phyloP scores from a whole-genome alignment of 2,888 invertebrate species.

The Lasioglossum calceatum region DNA sequence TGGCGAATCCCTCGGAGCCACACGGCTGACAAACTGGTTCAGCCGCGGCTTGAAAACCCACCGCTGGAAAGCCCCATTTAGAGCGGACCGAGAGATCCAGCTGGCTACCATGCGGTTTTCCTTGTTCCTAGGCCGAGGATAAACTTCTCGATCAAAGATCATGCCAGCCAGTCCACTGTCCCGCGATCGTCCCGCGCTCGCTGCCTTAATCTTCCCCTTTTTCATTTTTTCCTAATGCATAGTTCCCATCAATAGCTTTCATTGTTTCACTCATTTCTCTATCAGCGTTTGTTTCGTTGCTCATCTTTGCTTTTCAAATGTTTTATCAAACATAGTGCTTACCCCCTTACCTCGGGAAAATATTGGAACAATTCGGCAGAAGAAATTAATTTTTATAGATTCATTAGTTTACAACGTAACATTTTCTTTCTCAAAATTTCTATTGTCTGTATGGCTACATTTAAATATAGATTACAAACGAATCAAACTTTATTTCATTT shows the following conservation, averaged over 20 bases:
- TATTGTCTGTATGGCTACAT: no score
- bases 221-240: neutral
- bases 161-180: neutral
- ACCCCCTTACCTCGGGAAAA: no score
- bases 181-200: neutral
- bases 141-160: conserved; percentile 13
- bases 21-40: conserved; percentile 66
- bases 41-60: conserved; percentile 50
- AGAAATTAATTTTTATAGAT: neutral
- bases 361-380: no score
- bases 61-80: conserved; percentile 54
- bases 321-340: neutral
- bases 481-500: no score
- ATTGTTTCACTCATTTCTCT: no score
- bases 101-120: conserved; percentile 22
- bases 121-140: conserved; percentile 21
- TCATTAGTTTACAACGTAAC: no score
- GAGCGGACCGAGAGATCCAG: conserved; percentile 30
- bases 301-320: no score
- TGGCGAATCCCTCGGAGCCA: conserved; percentile 64
- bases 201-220: neutral
- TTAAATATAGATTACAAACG: no score
- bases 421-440: no score
- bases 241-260: no score
- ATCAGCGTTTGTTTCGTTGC: neutral